phyloP scores from a whole-genome alignment of 2,888 invertebrate genomes.

The Chrysodeixis includens region DNA sequence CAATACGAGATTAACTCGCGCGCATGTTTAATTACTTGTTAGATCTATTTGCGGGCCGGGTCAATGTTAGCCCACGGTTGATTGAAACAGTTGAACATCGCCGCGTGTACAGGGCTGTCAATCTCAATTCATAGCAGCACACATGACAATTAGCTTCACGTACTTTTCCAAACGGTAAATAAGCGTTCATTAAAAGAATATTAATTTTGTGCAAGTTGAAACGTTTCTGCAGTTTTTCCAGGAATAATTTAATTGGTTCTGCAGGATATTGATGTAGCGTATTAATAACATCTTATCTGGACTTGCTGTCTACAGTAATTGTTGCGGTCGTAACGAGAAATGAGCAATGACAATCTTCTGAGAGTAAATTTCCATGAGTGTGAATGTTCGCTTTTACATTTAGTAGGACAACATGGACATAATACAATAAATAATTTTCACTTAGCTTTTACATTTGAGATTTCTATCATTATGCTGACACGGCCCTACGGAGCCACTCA shows the following conservation, averaged over 20 bases:
- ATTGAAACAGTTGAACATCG: constrained; percentile 72
- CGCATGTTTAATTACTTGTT: constrained; percentile 58
- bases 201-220: constrained; percentile 29
- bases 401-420: constrained; percentile 29
- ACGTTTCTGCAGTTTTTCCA: constrained; percentile 30
- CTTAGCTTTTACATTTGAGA: constrained; percentile 7
- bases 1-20: constrained; percentile 43
- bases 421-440: constrained; percentile 46
- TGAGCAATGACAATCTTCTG: constrained; percentile 25
- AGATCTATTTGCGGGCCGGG: constrained; percentile 74
- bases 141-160: constrained; percentile 62
- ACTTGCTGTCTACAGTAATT: constrained; percentile 18
- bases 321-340: constrained; percentile 12
- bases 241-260: constrained; percentile 33
- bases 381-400: constrained; percentile 28
- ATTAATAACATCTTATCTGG: constrained; percentile 36
- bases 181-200: constrained; percentile 44
- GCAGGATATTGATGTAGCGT: constrained; percentile 2
- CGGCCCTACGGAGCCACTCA: constrained; percentile 22
- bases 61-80: constrained; percentile 78
- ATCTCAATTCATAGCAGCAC: constrained; percentile 68
- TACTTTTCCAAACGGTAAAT: constrained; percentile 65
- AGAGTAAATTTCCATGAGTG: constrained; percentile 30
- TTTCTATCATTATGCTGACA: constrained; percentile 35
- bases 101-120: constrained; percentile 65